Evolutionary conservation across 1,140 invertebrate species (phyloP).

Genomic region (Drosophila seguyi): DNA sequence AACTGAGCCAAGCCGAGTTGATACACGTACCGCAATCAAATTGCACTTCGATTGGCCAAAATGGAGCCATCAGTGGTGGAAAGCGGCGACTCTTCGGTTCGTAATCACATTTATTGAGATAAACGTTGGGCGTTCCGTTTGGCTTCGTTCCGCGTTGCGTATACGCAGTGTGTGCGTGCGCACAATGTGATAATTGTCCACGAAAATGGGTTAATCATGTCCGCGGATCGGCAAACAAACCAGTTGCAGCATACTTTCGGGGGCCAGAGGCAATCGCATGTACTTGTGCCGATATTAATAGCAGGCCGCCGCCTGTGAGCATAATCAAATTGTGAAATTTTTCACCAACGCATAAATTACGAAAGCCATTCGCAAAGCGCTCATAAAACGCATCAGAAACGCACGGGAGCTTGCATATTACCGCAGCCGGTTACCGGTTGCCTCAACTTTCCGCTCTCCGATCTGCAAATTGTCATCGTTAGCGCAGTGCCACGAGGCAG

Average conservation of each 20-base stretch:
- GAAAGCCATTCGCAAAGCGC: conserved; percentile 34
- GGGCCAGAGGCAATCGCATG: conserved; percentile 7
- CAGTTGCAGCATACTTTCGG: conserved; percentile 31
- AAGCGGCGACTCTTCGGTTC: conserved; percentile 46
- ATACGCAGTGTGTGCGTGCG: conserved; percentile 43
- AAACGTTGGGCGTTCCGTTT: conserved; percentile 54
- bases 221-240: background rate
- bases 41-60: conserved; percentile 72
- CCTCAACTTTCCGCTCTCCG: conserved; percentile 1
- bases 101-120: conserved; percentile 63
- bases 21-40: conserved; percentile 69
- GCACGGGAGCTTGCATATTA: conserved; percentile 29
- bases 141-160: conserved; percentile 41
- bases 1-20: conserved; percentile 39
- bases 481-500: conserved; percentile 61
- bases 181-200: conserved; percentile 57
- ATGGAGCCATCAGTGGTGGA: conserved; percentile 71
- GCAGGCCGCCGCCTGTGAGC: background rate
- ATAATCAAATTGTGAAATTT: conserved; percentile 32
- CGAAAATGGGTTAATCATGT: conserved; percentile 53
- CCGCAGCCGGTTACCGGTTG: conserved; percentile 42
- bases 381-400: conserved; percentile 59
- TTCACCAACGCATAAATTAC: conserved; percentile 41
- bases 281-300: conserved; percentile 10
- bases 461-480: conserved; percentile 72